These are phyloP conservation scores for Centropyge bicolor DNA, from an alignment of 2,797 vertebrate genomes.

Conservation along the genomic window DNA sequence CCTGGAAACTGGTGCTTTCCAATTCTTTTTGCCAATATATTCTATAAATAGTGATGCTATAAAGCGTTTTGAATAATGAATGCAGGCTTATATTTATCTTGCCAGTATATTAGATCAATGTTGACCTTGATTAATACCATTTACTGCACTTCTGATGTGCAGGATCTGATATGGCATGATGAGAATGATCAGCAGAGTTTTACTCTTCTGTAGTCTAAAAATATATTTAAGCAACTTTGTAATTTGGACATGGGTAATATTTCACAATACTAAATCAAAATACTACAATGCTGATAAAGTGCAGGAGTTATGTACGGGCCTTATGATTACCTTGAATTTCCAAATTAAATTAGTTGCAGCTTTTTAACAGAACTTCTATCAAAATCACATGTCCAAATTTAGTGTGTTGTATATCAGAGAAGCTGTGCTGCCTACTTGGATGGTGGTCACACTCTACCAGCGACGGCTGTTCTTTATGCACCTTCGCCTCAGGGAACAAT, in stretches of 20 bases:
- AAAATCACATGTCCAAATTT: neutral
- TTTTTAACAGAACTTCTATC: neutral
- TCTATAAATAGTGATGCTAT: constrained; percentile 2
- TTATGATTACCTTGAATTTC: neutral
- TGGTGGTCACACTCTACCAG: neutral
- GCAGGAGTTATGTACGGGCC: neutral
- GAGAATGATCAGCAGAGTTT: neutral
- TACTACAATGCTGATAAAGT: neutral
- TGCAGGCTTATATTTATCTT: constrained; percentile 1
- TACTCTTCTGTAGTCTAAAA: neutral
- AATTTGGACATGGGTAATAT: neutral
- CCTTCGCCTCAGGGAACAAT: neutral
- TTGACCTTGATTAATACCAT: neutral
- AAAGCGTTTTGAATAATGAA: constrained; percentile 15
- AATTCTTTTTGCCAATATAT: no score
- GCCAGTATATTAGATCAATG: neutral
- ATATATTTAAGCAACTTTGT: neutral
- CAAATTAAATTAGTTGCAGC: neutral
- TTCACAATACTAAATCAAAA: neutral
- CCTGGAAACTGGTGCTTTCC: neutral
- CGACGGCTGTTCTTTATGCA: neutral
- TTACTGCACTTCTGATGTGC: neutral
- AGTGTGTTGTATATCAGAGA: neutral
- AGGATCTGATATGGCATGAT: neutral
- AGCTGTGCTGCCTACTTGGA: neutral